Evolutionary conservation across 2,888 invertebrate genomes (phyloP).

Genomic region (Coecobrya sp.): DNA sequence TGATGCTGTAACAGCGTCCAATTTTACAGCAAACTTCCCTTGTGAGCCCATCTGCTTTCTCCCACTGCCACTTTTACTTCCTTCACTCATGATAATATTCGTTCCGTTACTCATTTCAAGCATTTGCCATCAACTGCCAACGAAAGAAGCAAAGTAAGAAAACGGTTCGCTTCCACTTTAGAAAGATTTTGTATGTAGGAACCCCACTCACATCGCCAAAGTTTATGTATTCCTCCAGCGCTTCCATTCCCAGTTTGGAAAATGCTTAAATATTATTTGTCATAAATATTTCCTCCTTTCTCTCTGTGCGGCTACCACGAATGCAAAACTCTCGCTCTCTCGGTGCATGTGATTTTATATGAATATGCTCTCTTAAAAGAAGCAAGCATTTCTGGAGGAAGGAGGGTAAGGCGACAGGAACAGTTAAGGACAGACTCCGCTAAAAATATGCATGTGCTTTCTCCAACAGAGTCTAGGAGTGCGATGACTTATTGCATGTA

Average conservation of each 20-base stretch:
- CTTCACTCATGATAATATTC: slow-evolving; percentile 42
- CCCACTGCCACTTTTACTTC: slow-evolving; percentile 65
- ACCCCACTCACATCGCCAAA: not conserved
- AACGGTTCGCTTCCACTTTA: not conserved
- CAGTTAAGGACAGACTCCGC: not conserved
- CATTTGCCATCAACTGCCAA: slow-evolving; percentile 40
- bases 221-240: slow-evolving; percentile 56
- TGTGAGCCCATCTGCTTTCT: slow-evolving; percentile 71
- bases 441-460: slow-evolving; percentile 18
- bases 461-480: not conserved
- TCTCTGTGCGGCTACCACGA: not conserved
- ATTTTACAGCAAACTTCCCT: slow-evolving; percentile 55
- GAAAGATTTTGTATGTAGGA: not conserved
- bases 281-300: slow-evolving; percentile 68
- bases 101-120: slow-evolving; percentile 64
- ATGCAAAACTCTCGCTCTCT: not conserved
- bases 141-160: not conserved
- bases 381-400: slow-evolving; percentile 33
- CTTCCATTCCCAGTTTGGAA: slow-evolving; percentile 42
- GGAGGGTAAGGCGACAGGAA: not conserved
- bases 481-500: slow-evolving; percentile 22
- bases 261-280: slow-evolving; percentile 74
- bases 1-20: slow-evolving; percentile 41
- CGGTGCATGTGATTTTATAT: not conserved
- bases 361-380: slow-evolving; percentile 32